Evolutionary conservation across 2,113 vertebrate genomes (phyloP), one percentile per base, ranked within the genome.

Genomic region (Corvus hawaiiensis): DNA sequence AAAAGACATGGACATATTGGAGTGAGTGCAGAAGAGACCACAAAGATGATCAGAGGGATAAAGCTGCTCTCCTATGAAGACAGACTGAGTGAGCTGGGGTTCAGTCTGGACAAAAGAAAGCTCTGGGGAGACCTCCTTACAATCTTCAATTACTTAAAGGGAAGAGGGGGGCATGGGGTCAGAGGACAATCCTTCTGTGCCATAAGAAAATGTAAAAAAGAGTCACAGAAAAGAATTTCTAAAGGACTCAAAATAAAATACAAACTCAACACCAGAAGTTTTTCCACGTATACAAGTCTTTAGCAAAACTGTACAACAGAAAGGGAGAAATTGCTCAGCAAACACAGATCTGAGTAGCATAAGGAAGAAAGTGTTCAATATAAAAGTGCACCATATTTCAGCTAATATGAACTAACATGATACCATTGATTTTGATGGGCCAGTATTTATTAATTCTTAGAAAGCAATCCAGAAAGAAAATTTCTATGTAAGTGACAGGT

Each of bases 101-200:
- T 75, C 46, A 39, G 23, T 39, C 39, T n/a, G 54, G 46, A 54
- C 13, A 46, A 61, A 46, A 59, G 21, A 59, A 46, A 67, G 11
- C 16, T 46, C 39, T 61, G 19, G 16, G 14, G 20, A 61, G 10
- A n/a, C 4, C 3, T 39, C 33, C 30, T 7, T 75, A 19, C 11
- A 68, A 8, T 39, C 19, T 46, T 54, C 61, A 61, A 46, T 51
- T 46, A 54, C 39, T n/a, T 46, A 15, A 52, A 61, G 7, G 5
- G 20, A 69, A 52, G 61, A 51, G 2, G 1, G 7, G 2, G 5
- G 1, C 17, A 37, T 27, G 4, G 3, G 3, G 3, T 62, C 48
- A 54, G 62, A 89, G 67, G 18, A 30, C 7, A 62, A 35, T 54
- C 9, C 39, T 78, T 82, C 17, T 67, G 3, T 44, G 11, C 41